Evolutionary conservation across 2,888 invertebrate species (phyloP).

Genomic region (Creontiades dilutus): DNA sequence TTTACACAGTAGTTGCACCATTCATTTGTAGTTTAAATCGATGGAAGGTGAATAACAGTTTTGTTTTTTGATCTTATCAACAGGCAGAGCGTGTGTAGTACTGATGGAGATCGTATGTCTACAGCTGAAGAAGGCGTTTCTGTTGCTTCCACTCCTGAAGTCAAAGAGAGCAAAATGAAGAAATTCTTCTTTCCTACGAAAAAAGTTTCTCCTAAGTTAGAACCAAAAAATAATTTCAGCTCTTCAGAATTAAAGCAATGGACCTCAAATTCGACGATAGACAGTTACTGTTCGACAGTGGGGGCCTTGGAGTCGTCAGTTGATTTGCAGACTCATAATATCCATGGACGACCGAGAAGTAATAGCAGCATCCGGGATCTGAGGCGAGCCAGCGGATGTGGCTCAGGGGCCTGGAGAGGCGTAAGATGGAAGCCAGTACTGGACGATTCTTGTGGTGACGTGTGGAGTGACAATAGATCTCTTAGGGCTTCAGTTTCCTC

Average conservation of each 20-base stretch:
- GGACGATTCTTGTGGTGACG: conserved; percentile 73
- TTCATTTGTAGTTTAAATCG: no score
- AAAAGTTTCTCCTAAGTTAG: neutral
- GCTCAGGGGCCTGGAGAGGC: conserved; percentile 77
- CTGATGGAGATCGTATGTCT: conserved; percentile 70
- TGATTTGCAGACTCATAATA: conserved; percentile 2
- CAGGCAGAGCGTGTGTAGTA: conserved; percentile 72
- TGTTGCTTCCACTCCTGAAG: conserved; percentile 44
- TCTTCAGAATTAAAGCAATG: conserved; percentile 70
- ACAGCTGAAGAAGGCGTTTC: conserved; percentile 70
- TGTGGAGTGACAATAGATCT: conserved; percentile 72
- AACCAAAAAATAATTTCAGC: conserved; percentile 24
- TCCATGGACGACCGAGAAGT: conserved; percentile 1
- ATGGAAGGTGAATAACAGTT: no score
- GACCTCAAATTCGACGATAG: conserved; percentile 76
- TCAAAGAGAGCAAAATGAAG: conserved; percentile 58
- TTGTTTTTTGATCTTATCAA: neutral
- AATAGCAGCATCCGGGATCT: conserved; percentile 41
- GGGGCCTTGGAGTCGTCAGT: conserved; percentile 48
- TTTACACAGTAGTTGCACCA: no score
- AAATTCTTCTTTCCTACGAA: conserved; percentile 45
- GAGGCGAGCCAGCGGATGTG: conserved; percentile 77
- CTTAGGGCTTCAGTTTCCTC: conserved; percentile 49
- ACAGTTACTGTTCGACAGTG: conserved; percentile 76
- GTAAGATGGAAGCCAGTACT: conserved; percentile 78